Base-by-base conservation (phyloP, 2,113 vertebrate species). In the Copsychus sechellarum region DNA sequence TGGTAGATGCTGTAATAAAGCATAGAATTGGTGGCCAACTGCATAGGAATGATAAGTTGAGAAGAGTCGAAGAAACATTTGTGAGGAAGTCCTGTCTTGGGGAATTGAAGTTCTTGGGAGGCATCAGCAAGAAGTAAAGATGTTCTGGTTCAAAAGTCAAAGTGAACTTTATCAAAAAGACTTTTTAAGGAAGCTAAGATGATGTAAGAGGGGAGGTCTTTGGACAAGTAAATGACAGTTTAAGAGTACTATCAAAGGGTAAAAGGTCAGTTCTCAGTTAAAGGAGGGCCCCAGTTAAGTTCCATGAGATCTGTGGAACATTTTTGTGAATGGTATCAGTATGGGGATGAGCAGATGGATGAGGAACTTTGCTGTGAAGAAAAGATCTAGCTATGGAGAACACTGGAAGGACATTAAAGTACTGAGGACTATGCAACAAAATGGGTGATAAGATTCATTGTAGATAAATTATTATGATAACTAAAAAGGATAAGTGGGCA, bases 91-190 rank as follows among this genome's bases (percentile, higher is more conserved):
- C 45, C 16, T 61, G 16, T 60, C 33, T 20, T 43, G 29, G 5
- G 19, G 11, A 78, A 8, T 8, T 92, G 25, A 45, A 78, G 38
- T 74, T 78, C 62, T 72, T 80, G 29, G 64, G 28, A 66, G 43
- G 21, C 25, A 73, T 86, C 51, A 61, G 31, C 36, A 83, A 65
- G 34, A 94, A 66, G 29, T 38, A 69, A 72, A 87, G 36, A 34
- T 70, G 33, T 50, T 92, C 23, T 66, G 7, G 11, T 81, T 91
- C 38, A 88, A 69, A 93, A 90, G 65, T 83, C 67, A 40, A 93
- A 90, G 78, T 78, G 57, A 81, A 71, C 16, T 67, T 81, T 54
- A 47, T 81, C 14, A 66, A 29, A 65, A 73, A 83, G n/a, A n/a
- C 67, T 62, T 92, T 86, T 83, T 53, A 81, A 80, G 50, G 58